Evolutionary conservation across 2,797 vertebrate species (phyloP).

Genomic region (Scolopax rusticola): DNA sequence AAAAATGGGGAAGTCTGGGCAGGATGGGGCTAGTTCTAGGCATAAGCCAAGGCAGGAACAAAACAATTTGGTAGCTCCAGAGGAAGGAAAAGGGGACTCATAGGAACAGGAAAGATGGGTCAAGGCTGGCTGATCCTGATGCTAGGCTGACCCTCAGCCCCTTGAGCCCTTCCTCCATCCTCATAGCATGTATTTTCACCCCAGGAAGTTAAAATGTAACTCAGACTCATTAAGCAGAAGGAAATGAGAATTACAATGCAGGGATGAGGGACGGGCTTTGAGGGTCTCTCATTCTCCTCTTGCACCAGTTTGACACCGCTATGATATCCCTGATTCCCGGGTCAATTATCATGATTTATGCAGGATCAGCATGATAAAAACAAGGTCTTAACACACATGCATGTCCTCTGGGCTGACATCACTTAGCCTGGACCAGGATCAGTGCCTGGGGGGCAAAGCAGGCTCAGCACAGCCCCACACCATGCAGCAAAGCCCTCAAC

Average conservation of each 20-base stretch:
- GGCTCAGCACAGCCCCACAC: background rate
- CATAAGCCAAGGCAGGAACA: background rate
- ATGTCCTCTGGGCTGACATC: background rate
- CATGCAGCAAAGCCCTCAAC: background rate
- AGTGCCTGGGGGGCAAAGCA: background rate
- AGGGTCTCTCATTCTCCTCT: background rate
- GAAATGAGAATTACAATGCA: rapidly evolving
- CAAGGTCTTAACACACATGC: background rate
- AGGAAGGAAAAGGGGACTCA: background rate
- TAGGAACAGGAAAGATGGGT: background rate
- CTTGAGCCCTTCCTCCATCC: background rate
- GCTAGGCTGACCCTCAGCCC: background rate
- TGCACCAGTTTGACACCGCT: background rate
- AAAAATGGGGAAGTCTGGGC: background rate
- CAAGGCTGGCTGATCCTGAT: background rate
- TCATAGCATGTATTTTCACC: background rate
- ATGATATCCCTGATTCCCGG: background rate
- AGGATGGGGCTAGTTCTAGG: background rate
- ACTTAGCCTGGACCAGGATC: background rate
- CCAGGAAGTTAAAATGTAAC: background rate
- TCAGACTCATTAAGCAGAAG: background rate
- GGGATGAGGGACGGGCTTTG: background rate
- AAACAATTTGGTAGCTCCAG: background rate
- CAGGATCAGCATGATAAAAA: background rate
- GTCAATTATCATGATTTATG: background rate